Evolutionary conservation across 2,113 vertebrate genomes (phyloP).

Genomic region (Bubo scandiacus): DNA sequence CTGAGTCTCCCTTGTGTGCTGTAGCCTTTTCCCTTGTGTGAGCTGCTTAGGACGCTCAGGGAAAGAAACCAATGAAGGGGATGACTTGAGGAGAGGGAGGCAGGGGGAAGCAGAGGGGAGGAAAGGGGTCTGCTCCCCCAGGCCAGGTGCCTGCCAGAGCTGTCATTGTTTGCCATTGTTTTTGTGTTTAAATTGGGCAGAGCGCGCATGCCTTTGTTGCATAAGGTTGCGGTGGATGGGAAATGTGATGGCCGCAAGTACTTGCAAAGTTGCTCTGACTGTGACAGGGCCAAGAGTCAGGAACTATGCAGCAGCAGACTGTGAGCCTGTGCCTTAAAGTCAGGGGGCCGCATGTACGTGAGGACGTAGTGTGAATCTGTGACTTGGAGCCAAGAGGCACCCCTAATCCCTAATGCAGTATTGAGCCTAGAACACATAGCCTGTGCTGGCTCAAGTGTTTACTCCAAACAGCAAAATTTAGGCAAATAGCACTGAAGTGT

Average conservation of each 20-base stretch:
- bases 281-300: not conserved
- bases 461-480: slow-evolving; percentile 47
- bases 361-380: not conserved
- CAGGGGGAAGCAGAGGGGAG: too few species aligned
- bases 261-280: not conserved
- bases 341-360: not conserved
- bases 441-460: slow-evolving; percentile 50
- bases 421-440: not conserved
- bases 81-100: not conserved
- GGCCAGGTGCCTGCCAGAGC: not conserved
- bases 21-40: slow-evolving; percentile 8
- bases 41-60: not conserved
- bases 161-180: not conserved
- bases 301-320: not conserved
- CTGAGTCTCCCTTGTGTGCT: slow-evolving; percentile 41
- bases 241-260: not conserved
- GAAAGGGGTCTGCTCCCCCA: not conserved
- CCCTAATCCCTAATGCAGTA: not conserved
- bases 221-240: not conserved
- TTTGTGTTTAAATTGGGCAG: not conserved
- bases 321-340: not conserved
- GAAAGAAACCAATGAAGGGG: not conserved
- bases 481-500: slow-evolving; percentile 43
- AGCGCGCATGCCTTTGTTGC: not conserved
- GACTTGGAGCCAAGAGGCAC: not conserved